Percentiles rank a stretch among this genome's conserved stretches.
phyloP scores from a whole-genome alignment of 2,888 invertebrate species.

The Incurvaria masculella region DNA sequence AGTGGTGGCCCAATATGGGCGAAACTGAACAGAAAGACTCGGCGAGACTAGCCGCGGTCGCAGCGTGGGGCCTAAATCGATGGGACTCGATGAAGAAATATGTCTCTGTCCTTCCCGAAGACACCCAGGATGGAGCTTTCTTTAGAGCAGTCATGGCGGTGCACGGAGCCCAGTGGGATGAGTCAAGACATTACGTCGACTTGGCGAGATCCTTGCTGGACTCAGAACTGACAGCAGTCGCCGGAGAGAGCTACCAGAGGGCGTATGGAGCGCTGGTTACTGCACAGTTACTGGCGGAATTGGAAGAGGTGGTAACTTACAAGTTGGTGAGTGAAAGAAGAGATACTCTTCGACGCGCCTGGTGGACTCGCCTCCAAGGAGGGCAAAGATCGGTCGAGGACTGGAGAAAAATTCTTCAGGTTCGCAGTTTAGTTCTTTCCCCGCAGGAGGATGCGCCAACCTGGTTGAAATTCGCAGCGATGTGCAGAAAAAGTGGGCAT shows the following conservation, averaged over 20 bases:
- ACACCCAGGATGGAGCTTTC: slow-evolving; percentile 94
- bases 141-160: slow-evolving; percentile 92
- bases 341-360: slow-evolving; percentile 75
- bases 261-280: slow-evolving; percentile 96
- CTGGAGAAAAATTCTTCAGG: slow-evolving; percentile 96
- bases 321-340: slow-evolving; percentile 88
- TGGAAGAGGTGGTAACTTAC: slow-evolving; percentile 97
- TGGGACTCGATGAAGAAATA: slow-evolving; percentile 95
- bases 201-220: slow-evolving; percentile 92
- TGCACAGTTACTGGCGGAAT: slow-evolving; percentile 94
- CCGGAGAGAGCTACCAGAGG: slow-evolving; percentile 92
- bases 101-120: slow-evolving; percentile 84
- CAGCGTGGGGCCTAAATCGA: slow-evolving; percentile 94
- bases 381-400: slow-evolving; percentile 96
- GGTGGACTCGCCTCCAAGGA: slow-evolving; percentile 96
- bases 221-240: slow-evolving; percentile 95
- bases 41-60: slow-evolving; percentile 88
- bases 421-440: slow-evolving; percentile 87
- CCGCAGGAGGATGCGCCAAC: slow-evolving; percentile 95
- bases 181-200: slow-evolving; percentile 79
- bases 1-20: slow-evolving; percentile 70
- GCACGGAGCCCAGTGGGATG: slow-evolving; percentile 68
- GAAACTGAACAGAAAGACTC: slow-evolving; percentile 61
- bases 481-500: slow-evolving; percentile 92
- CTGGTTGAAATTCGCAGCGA: slow-evolving; percentile 95